Evolutionary conservation across 1,140 invertebrate genomes (phyloP).

Genomic region (Zaprionus gabonicus): DNA sequence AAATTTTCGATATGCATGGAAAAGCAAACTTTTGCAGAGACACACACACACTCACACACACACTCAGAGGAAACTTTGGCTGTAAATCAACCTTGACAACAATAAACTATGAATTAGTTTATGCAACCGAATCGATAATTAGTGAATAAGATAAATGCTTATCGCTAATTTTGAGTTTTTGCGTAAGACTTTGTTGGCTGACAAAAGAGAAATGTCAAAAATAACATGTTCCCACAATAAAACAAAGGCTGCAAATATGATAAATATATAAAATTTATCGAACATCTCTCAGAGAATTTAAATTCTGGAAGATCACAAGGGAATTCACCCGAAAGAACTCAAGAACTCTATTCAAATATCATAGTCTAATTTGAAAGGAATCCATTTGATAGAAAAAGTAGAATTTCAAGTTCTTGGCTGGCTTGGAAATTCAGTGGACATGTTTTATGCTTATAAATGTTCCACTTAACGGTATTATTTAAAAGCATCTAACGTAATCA

Average conservation of each 20-base stretch:
- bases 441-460: background rate
- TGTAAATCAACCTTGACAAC: conserved; percentile 58
- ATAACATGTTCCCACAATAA: background rate
- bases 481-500: background rate
- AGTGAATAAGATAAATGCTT: conserved; percentile 1
- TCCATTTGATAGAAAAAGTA: background rate
- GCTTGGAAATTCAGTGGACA: background rate
- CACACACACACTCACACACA: conserved; percentile 24
- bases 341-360: background rate
- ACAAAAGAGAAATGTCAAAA: background rate
- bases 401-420: background rate
- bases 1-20: conserved; percentile 38
- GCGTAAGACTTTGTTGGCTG: background rate
- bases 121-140: conserved; percentile 33
- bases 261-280: no score
- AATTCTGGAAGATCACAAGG: no score
- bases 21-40: conserved; percentile 47
- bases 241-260: background rate
- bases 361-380: background rate
- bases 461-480: background rate
- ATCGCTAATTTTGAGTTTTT: background rate
- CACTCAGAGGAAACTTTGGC: background rate
- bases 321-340: background rate
- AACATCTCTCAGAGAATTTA: no score
- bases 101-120: conserved; percentile 33